A percentile compares a stretch with the other conserved stretches of the same genome.
phyloP scores from a whole-genome alignment of 2,888 invertebrate genomes.

The Hirudinaria manillensis region DNA sequence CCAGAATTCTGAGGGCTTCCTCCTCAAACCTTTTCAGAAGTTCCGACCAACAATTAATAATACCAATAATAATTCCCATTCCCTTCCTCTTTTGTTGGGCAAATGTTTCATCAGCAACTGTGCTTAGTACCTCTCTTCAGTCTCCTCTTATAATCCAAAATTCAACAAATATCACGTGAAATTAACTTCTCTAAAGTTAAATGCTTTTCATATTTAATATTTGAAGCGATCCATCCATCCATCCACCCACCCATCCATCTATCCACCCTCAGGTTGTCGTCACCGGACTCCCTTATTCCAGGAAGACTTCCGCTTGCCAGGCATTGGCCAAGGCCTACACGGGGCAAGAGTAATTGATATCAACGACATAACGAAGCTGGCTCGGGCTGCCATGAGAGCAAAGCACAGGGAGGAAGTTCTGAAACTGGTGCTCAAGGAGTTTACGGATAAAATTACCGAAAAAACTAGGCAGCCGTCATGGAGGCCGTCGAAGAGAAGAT shows the following conservation, averaged over 20 bases:
- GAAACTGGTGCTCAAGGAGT: background rate
- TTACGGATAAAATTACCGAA: background rate
- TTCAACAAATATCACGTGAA: background rate
- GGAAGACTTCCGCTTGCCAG: constrained; percentile 50
- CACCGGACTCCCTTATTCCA: constrained; percentile 49
- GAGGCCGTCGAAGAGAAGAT: constrained; percentile 9
- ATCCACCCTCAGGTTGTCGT: constrained; percentile 43
- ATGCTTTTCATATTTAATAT: background rate
- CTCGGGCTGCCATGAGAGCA: constrained; percentile 46
- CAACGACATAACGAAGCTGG: constrained; percentile 46
- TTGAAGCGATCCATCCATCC: too few relatives aligned
- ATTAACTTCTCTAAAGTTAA: too few relatives aligned
- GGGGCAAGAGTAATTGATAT: constrained; percentile 48
- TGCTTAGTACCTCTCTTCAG: too few relatives aligned
- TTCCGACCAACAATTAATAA: too few relatives aligned
- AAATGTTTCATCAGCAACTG: background rate
- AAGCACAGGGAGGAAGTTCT: constrained; percentile 33
- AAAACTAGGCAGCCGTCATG: background rate
- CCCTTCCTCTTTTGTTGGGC: too few relatives aligned
- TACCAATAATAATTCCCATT: too few relatives aligned
- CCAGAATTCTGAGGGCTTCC: too few relatives aligned
- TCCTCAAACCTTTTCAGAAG: too few relatives aligned
- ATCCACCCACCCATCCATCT: too few relatives aligned
- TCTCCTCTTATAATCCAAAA: too few relatives aligned
- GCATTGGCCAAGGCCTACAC: constrained; percentile 51